Evolutionary conservation across 2,888 invertebrate species (phyloP).

Genomic region (Acrobasis repandana): DNA sequence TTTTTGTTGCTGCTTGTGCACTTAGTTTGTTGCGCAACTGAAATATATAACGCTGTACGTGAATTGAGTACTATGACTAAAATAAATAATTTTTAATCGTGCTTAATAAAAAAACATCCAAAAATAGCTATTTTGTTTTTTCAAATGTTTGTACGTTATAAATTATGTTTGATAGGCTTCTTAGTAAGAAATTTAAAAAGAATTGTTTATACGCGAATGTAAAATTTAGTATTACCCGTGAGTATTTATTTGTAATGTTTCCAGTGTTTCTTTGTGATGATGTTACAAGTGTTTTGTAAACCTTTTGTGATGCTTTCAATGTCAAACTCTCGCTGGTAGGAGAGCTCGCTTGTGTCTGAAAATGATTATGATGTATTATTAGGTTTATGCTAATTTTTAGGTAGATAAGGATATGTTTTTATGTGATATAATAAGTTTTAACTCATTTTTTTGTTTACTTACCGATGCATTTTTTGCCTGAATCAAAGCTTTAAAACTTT

Average conservation of each 20-base stretch:
- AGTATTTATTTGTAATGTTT: slow-evolving; percentile 62
- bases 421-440: background rate
- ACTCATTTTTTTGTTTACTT: slow-evolving; percentile 40
- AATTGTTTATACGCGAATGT: background rate
- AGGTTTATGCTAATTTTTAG: slow-evolving; percentile 23
- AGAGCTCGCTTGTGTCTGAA: slow-evolving; percentile 78
- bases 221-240: slow-evolving; percentile 60
- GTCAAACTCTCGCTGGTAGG: slow-evolving; percentile 73
- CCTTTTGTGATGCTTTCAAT: slow-evolving; percentile 79
- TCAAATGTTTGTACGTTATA: too few species aligned
- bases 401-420: background rate
- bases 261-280: slow-evolving; percentile 66
- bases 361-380: slow-evolving; percentile 33
- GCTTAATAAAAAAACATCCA: too few species aligned
- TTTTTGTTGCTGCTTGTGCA: slow-evolving; percentile 44
- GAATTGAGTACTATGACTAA: too few species aligned
- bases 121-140: too few species aligned
- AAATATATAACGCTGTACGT: slow-evolving; percentile 33
- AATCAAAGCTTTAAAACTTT: slow-evolving; percentile 85
- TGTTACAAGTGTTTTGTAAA: slow-evolving; percentile 68
- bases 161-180: too few species aligned
- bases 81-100: too few species aligned
- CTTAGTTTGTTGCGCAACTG: slow-evolving; percentile 64
- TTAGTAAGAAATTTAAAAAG: too few species aligned
- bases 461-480: slow-evolving; percentile 83